Evolutionary conservation across 64 coral and sea anemone species (phyloP).

Genomic region (Platygyra sinensis): DNA sequence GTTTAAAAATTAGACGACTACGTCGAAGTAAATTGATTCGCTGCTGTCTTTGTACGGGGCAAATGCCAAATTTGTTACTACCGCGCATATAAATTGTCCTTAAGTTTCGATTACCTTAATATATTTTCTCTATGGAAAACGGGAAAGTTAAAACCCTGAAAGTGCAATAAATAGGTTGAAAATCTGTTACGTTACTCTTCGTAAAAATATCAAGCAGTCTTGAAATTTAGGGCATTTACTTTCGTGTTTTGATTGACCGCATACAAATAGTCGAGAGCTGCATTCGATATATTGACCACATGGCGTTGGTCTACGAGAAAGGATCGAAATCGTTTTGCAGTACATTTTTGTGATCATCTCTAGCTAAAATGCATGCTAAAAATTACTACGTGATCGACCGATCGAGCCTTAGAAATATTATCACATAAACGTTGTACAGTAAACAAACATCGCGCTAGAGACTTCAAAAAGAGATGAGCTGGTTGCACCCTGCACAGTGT

Average conservation of each 20-base stretch:
- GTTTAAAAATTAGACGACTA: slow-evolving; percentile 4
- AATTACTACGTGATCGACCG: not conserved
- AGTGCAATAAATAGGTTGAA: not conserved
- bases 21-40: not conserved
- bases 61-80: not conserved
- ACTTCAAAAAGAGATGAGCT: not conserved
- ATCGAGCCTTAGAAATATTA: not conserved
- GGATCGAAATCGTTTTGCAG: not conserved
- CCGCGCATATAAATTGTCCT: not conserved
- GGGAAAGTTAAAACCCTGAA: not conserved
- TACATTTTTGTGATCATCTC: not conserved
- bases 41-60: not conserved
- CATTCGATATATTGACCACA: not conserved
- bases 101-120: not conserved
- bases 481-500: too few relatives aligned
- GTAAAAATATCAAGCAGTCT: not conserved
- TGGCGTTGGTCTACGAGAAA: not conserved
- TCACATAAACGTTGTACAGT: not conserved
- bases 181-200: not conserved
- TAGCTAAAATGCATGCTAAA: not conserved
- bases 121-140: not conserved
- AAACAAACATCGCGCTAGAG: not conserved
- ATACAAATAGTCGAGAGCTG: not conserved
- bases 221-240: not conserved
- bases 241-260: not conserved